A percentile compares a stretch with the other conserved stretches of the same genome.
Evolutionary conservation across 2,888 invertebrate genomes (phyloP).

Genomic region (Stenotaenia linearis): DNA sequence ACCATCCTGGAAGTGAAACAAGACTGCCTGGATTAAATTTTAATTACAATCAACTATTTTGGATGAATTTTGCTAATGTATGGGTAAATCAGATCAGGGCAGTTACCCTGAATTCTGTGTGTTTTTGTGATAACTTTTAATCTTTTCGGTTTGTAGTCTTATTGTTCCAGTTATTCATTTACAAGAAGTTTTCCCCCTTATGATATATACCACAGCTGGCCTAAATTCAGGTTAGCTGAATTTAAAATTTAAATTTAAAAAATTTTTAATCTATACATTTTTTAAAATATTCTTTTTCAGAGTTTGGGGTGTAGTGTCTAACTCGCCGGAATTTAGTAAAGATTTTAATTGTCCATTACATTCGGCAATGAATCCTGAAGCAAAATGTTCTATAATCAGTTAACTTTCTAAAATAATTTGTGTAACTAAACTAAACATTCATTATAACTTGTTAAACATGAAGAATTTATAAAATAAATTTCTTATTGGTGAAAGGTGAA

Average conservation of each 20-base stretch:
- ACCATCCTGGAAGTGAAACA: not conserved
- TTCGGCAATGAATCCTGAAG: conserved; percentile 58
- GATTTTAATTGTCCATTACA: conserved; percentile 59
- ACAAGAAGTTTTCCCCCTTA: not conserved
- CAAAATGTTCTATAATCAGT: conserved; percentile 57
- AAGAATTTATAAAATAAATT: no score
- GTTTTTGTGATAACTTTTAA: not conserved
- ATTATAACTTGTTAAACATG: not conserved
- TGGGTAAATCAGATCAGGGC: not conserved
- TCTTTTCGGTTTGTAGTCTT: not conserved
- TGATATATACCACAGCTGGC: not conserved
- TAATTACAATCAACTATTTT: conserved; percentile 5
- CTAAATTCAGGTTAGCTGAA: not conserved
- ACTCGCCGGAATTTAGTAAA: conserved; percentile 56
- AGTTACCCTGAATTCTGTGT: not conserved
- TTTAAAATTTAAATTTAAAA: no score
- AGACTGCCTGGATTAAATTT: not conserved
- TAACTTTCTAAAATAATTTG: not conserved
- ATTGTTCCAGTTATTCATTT: not conserved
- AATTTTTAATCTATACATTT: no score
- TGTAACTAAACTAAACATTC: not conserved
- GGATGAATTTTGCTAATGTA: conserved; percentile 17
- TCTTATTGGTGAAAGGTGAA: no score
- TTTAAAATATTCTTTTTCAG: conserved; percentile 29
- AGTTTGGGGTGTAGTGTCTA: conserved; percentile 55